Evolutionary conservation across 2,113 vertebrate genomes (phyloP).

Genomic region (human): DNA sequence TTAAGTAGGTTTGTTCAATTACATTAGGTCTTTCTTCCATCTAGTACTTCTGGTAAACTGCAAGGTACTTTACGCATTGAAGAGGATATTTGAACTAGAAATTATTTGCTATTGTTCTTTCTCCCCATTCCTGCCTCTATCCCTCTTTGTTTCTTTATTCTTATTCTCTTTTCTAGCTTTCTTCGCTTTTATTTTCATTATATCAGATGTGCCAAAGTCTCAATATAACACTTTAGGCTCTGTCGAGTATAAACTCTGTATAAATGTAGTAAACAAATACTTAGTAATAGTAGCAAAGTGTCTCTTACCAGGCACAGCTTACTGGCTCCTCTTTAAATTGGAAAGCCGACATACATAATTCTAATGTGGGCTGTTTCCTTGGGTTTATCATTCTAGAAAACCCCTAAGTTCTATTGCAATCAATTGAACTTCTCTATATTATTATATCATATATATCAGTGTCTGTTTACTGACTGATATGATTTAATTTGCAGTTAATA

Average conservation of each 20-base stretch:
- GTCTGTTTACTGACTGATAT: not conserved
- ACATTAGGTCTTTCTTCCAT: not conserved
- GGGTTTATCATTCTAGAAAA: slow-evolving; percentile 45
- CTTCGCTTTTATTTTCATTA: slow-evolving; percentile 48
- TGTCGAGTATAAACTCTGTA: slow-evolving; percentile 40
- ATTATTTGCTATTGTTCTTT: not conserved
- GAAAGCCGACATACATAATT: slow-evolving; percentile 22
- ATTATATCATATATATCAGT: not conserved
- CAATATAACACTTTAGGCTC: not conserved
- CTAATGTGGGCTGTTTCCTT: slow-evolving; percentile 17
- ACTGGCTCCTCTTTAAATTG: slow-evolving; percentile 15
- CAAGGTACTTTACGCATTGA: fast-evolving
- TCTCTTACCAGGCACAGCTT: slow-evolving; percentile 19
- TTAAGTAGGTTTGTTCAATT: not conserved
- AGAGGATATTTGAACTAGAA: not conserved
- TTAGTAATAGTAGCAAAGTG: not conserved
- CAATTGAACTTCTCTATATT: slow-evolving; percentile 40
- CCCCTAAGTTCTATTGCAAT: not conserved
- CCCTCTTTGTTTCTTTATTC: not conserved
- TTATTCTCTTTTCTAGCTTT: not conserved
- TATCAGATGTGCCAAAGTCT: not conserved
- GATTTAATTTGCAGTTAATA: not conserved
- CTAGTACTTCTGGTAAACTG: not conserved
- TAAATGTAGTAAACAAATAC: slow-evolving; percentile 51
- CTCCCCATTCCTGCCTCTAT: not conserved